Conservation (phyloP, 2,797 vertebrate genomes). For the Takifugu rubripes region DNA sequence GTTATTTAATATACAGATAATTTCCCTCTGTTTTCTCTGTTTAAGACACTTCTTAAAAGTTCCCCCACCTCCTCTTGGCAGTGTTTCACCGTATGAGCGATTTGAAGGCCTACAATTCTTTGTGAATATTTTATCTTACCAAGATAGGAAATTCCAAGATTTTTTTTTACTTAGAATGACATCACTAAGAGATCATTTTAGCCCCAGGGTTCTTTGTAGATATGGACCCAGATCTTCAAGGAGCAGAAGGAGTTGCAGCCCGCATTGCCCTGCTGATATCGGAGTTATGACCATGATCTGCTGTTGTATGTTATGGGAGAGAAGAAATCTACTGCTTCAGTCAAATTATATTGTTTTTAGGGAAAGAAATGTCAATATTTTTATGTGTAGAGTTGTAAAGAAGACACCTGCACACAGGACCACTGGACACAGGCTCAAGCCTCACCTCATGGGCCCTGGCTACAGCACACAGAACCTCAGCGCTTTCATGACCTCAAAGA, state of each 20-base stretch:
- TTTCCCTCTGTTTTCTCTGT: too few relatives aligned
- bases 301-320: neutral
- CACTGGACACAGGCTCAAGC: conserved; percentile 85
- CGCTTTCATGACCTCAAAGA: conserved; percentile 97
- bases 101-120: too few relatives aligned
- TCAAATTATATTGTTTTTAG: conserved; percentile 67
- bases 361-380: neutral
- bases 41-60: too few relatives aligned
- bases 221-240: conserved; percentile 68
- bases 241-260: conserved; percentile 77
- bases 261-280: conserved; percentile 52
- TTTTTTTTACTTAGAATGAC: too few relatives aligned
- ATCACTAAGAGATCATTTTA: too few relatives aligned
- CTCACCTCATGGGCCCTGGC: conserved; percentile 95
- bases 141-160: too few relatives aligned
- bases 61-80: too few relatives aligned
- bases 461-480: conserved; percentile 92
- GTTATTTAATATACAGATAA: too few relatives aligned
- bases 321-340: neutral
- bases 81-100: too few relatives aligned
- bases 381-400: conserved; percentile 79
- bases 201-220: conserved; percentile 10
- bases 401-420: conserved; percentile 87
- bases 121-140: too few relatives aligned
- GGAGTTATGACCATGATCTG: conserved; percentile 65